Evolutionary conservation across 2,113 vertebrate species (phyloP).

Genomic region (Morone saxatilis): DNA sequence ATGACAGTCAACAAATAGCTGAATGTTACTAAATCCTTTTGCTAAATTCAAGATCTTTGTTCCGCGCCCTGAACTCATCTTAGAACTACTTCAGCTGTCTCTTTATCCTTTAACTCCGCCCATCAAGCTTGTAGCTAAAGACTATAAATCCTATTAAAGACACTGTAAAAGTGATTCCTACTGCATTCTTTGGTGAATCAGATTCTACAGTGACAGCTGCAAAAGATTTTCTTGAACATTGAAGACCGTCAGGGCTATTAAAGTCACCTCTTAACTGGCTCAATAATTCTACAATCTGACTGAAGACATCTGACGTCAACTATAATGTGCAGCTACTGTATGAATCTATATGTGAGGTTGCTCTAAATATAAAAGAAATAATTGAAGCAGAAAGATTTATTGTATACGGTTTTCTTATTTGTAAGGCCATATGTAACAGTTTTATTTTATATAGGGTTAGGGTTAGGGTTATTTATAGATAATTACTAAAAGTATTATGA

Average conservation of each 20-base stretch:
- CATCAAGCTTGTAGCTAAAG: neutral
- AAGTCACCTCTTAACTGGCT: neutral
- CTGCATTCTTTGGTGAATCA: neutral
- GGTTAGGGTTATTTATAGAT: no score
- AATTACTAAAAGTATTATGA: neutral
- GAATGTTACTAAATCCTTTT: neutral
- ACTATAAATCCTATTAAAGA: neutral
- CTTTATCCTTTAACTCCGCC: neutral
- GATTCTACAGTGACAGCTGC: neutral
- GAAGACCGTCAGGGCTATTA: neutral
- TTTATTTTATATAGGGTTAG: neutral
- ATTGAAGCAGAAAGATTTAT: neutral
- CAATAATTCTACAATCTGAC: conserved; percentile 5
- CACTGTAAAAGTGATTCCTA: neutral
- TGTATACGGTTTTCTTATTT: no score
- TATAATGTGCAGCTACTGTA: neutral
- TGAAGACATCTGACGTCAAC: neutral
- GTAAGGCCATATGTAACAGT: neutral
- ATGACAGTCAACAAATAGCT: neutral
- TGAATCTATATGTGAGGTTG: neutral
- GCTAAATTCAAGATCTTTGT: neutral
- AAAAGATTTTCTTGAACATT: neutral
- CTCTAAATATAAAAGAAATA: neutral
- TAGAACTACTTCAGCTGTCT: neutral
- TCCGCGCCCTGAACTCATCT: neutral